phyloP scores from a whole-genome alignment of 1,140 invertebrate species.

The Lordiphosa stackelbergi region DNA sequence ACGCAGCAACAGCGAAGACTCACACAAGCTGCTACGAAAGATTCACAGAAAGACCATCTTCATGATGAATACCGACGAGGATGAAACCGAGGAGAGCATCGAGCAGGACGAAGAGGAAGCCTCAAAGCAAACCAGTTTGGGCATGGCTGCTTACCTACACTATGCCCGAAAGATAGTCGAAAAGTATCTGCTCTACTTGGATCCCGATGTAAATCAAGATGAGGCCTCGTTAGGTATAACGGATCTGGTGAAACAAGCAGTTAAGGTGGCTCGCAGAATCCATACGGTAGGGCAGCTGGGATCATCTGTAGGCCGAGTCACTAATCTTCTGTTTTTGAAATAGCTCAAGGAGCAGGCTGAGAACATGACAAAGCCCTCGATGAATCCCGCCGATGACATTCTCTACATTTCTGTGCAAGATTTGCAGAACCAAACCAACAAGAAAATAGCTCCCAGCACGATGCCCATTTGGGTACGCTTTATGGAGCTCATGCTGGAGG shows the following conservation, averaged over 20 bases:
- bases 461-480: constrained; percentile 82
- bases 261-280: constrained; percentile 78
- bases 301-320: too few species aligned
- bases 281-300: constrained; percentile 77
- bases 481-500: constrained; percentile 81
- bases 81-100: constrained; percentile 55
- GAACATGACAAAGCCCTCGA: constrained; percentile 79
- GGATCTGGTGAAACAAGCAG: constrained; percentile 77
- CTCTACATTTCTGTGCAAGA: constrained; percentile 80
- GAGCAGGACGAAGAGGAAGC: constrained; percentile 64
- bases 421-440: constrained; percentile 81
- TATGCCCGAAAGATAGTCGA: constrained; percentile 78
- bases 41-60: constrained; percentile 62
- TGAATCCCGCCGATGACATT: constrained; percentile 78
- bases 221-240: constrained; percentile 77
- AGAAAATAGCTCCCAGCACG: constrained; percentile 78
- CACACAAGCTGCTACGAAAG: constrained; percentile 63
- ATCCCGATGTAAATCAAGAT: constrained; percentile 63
- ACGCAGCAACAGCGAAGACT: constrained; percentile 71
- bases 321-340: too few species aligned
- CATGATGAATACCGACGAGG: constrained; percentile 47
- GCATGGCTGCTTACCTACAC: constrained; percentile 62
- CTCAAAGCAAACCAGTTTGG: constrained; percentile 41
- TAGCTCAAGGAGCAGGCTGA: constrained; percentile 71
- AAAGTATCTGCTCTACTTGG: constrained; percentile 77